Base-by-base conservation (phyloP, 2,888 invertebrate species). In the Mesorhabditis spiculigera region DNA sequence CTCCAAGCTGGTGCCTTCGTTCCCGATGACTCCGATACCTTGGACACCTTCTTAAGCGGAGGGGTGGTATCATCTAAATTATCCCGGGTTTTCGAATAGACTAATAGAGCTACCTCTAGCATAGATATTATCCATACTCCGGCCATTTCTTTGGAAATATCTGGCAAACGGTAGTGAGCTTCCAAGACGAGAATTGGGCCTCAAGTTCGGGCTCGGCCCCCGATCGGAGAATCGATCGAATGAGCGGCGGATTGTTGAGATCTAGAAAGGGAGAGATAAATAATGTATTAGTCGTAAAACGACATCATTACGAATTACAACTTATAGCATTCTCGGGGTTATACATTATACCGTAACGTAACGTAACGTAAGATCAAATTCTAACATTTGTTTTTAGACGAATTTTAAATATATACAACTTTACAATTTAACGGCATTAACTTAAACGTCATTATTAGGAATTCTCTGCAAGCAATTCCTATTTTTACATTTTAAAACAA, bases 1-100 rank as follows among this genome's bases (percentile, higher is more conserved):
- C 82, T 75, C 83, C 84, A 85, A 42, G 73, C 72, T 61, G 78
- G 78, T 6, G 68, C 41, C 42, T 63, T 63, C 16, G 68, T 44
- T 10, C 43, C 42, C 13, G 28, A 42, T 5, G 42, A 43, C 4
- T 28, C 68, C 64, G 43, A 61, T 16, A 58, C 16, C 16, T 63
- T 45, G 50, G 45, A 58, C 41, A 68, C 42, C 43, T 41, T 63
- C 28, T 67, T 62, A 28, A 28, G 28, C n/a, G 58, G 58, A 13
- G 58, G 58, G 1, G 58, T 50, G 8, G 10, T n/a, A 50, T 50
- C 58, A 50, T 50, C 58, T 50, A 50, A 50, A 50, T 13, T 50
- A 50, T 28, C 28, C 28, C 28, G 28, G 28, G 28, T 28, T 28
- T 28, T 28, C 3, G 28, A 28, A 28, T 28, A 28, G 28, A 28